Percentiles rank a stretch among this genome's conserved stretches.
Conservation (phyloP, 2,113 vertebrate genomes). For the Centropus unirufus region DNA sequence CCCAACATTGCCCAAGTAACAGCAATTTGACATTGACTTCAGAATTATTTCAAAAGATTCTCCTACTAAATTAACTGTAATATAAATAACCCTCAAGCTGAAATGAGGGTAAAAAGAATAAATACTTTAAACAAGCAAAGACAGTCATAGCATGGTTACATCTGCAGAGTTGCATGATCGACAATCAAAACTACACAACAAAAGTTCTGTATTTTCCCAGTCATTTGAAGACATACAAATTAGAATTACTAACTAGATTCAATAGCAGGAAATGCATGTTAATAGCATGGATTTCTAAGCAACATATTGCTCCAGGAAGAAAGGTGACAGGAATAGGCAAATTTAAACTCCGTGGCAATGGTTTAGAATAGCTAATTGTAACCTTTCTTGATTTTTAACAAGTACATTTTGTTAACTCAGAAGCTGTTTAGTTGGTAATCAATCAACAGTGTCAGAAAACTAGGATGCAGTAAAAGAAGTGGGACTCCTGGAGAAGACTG, state of each 20-base stretch:
- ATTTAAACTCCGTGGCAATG: conserved; percentile 53
- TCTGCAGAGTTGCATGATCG: conserved; percentile 27
- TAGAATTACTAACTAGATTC: conserved; percentile 60
- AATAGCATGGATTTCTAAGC: conserved; percentile 56
- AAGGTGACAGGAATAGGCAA: conserved; percentile 65
- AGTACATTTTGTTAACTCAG: conserved; percentile 60
- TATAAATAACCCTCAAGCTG: background rate
- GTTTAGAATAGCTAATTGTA: conserved; percentile 64
- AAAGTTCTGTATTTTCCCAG: background rate
- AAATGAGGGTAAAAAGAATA: background rate
- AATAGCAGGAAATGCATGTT: conserved; percentile 42
- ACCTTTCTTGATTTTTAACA: conserved; percentile 64
- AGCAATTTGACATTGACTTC: background rate
- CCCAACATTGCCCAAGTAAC: background rate
- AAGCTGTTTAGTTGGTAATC: conserved; percentile 55
- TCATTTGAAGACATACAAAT: conserved; percentile 27
- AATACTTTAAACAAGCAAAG: background rate
- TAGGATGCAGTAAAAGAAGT: conserved; percentile 13
- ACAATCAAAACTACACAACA: background rate
- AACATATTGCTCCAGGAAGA: conserved; percentile 54
- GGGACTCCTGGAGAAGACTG: background rate
- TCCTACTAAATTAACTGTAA: background rate
- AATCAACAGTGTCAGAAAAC: conserved; percentile 46
- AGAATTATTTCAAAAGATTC: background rate
- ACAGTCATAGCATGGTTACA: background rate